Percentiles rank a stretch among this genome's conserved stretches.
These are phyloP conservation scores for Pissodes strobi DNA, from an alignment of 1,140 invertebrate genomes.

Conservation along the genomic window DNA sequence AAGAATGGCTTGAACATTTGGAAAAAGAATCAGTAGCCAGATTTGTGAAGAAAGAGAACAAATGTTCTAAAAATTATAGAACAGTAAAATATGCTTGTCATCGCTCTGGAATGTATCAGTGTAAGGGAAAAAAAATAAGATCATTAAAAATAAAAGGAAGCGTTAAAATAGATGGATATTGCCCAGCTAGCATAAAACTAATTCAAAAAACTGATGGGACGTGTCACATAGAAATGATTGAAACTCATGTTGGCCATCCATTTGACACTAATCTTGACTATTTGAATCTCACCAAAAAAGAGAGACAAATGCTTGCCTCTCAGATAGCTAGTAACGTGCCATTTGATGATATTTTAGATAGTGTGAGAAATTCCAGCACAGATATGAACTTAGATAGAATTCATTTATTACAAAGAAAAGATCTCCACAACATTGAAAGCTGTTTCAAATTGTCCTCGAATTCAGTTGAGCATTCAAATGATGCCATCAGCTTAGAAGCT, in stretches of 20 bases:
- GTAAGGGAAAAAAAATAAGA: too few relatives aligned
- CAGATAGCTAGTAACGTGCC: conserved; percentile 35
- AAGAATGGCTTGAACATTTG: too few relatives aligned
- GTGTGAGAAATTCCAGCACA: conserved; percentile 12
- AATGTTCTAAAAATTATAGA: too few relatives aligned
- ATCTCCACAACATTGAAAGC: conserved; percentile 25
- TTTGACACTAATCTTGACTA: conserved; percentile 27
- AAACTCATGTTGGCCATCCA: conserved; percentile 28
- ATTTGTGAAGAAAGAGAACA: too few relatives aligned
- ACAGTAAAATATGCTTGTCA: too few relatives aligned
- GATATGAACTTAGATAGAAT: conserved; percentile 13
- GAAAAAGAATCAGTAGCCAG: too few relatives aligned
- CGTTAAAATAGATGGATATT: too few relatives aligned
- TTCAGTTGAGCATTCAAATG: conserved; percentile 12
- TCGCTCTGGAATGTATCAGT: too few relatives aligned
- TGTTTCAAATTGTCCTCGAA: conserved; percentile 5
- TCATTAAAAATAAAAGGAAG: too few relatives aligned
- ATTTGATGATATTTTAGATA: conserved; percentile 32
- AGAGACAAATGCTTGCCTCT: conserved; percentile 20
- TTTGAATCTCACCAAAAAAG: conserved; percentile 14
- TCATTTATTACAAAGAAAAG: conserved; percentile 24
- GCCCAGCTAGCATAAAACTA: too few relatives aligned
- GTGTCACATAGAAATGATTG: too few relatives aligned
- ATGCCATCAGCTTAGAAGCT: neutral
- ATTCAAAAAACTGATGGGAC: too few relatives aligned